Conservation (phyloP, 2,113 vertebrate species). For the Octodon degus region DNA sequence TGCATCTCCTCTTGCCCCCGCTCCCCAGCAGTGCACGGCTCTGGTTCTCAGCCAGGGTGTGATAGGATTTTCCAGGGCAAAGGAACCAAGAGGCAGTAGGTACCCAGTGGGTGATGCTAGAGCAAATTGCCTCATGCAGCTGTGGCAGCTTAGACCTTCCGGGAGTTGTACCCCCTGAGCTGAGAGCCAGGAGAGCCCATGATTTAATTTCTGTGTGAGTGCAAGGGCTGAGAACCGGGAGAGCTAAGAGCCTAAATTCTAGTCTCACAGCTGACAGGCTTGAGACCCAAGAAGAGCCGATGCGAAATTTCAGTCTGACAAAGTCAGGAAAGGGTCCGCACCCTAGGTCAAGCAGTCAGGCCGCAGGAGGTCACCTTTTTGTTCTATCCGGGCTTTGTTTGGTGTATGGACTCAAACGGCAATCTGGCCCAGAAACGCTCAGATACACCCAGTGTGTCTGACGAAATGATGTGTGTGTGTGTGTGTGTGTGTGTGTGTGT, state of each 20-base stretch:
- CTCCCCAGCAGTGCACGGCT: not conserved
- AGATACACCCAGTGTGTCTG: not conserved
- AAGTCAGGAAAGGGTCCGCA: not conserved
- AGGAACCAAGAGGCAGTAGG: not conserved
- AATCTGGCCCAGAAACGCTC: not conserved
- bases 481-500: too few species aligned
- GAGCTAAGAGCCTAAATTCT: not conserved
- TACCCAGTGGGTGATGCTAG: not conserved
- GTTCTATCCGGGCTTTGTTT: not conserved
- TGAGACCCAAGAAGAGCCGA: not conserved
- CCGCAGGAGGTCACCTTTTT: not conserved
- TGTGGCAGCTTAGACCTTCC: not conserved
- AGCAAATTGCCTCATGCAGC: not conserved
- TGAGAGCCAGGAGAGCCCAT: not conserved
- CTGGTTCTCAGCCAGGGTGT: not conserved
- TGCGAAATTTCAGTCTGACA: not conserved
- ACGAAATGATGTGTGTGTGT: not conserved
- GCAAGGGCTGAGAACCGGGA: not conserved
- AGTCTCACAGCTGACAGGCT: not conserved
- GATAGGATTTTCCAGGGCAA: constrained; percentile 13
- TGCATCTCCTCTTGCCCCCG: not conserved
- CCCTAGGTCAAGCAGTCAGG: not conserved
- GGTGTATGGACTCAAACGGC: not conserved
- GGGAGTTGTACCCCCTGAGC: not conserved
- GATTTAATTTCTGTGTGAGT: not conserved